These are phyloP conservation scores for Cheirogaleus major DNA, from an alignment of 2,797 vertebrate genomes.

Conservation along the genomic window DNA sequence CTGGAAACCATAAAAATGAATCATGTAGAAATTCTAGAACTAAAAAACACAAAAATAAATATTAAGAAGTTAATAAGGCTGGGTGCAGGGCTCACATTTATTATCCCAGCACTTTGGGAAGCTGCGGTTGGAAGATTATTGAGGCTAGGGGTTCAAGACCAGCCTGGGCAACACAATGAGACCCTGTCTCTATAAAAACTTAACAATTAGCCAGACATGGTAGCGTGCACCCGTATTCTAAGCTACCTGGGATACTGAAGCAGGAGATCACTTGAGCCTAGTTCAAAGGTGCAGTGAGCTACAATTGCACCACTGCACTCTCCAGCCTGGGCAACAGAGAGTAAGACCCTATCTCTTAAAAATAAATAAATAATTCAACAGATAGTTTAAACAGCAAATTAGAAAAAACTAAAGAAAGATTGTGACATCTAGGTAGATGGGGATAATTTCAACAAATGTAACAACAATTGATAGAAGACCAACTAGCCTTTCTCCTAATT, in stretches of 20 bases:
- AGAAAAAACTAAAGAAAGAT: neutral
- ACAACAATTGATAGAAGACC: neutral
- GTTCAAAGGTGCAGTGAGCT: too few species aligned
- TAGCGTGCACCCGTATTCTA: too few species aligned
- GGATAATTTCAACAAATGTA: neutral
- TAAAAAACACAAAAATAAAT: constrained; percentile 9
- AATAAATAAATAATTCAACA: neutral
- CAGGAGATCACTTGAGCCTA: too few species aligned
- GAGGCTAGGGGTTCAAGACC: neutral
- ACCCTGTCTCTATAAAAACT: too few species aligned
- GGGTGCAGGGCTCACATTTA: neutral
- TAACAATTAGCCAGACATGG: too few species aligned
- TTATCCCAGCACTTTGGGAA: neutral
- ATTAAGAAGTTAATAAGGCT: constrained; percentile 5
- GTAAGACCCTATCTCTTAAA: too few species aligned
- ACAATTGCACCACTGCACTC: too few species aligned
- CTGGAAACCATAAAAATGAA: constrained; percentile 10
- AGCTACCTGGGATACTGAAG: too few species aligned
- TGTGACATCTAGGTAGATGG: neutral
- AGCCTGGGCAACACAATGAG: neutral
- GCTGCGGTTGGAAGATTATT: neutral
- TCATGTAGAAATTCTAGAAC: neutral
- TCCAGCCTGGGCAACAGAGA: too few species aligned
- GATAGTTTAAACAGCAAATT: neutral
- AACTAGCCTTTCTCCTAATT: neutral